Evolutionary conservation across 2,888 invertebrate species (phyloP), one percentile per base, ranked within the genome.

Genomic region (Esperia sulphurella): DNA sequence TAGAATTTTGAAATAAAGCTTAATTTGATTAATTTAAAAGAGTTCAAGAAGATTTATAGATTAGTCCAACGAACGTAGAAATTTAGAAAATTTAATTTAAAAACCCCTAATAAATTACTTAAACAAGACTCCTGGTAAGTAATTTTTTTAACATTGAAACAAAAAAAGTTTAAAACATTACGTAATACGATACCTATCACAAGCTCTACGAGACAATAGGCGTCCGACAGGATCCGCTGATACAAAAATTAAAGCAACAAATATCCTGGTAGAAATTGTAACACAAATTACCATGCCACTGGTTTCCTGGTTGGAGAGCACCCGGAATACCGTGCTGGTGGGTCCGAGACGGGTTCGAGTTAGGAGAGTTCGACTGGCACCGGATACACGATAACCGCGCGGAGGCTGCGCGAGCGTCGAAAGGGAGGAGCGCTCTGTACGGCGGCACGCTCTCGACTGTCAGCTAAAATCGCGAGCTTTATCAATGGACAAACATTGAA

Each of bases 221-320:
- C 70, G 21, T 21, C 21, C 65, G 65, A 67, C 78, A 68, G 76
- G 71, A 67, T 71, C 76, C 75, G 65, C 68, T 64, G 65, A 61
- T 61, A 33, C 21, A 14, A 33, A 14, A 42, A 30, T 31, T 42
- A 42, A 42, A 42, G 28, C 41, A 8, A 30, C 58, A 63, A 62
- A 63, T 68, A 72, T 77, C 78, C 77, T 68, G 65, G 61, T 57
- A 62, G 59, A 65, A 70, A 65, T 14, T 66, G 61, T 60, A 65
- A 73, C 85, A 85, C 84, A 73, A 72, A 68, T 87, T 85, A 88
- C 85, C 88, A 88, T 88, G 83, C 83, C 86, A 86, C 81, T 72
- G 80, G 79, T 72, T 68, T 71, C 66, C 66, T 67, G 63, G 71
- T 46, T 51, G 59, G 65, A 65, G 68, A 65, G 66, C 68, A 66